Conservation (phyloP, 2,888 invertebrate genomes). For the Miltochrista miniata region DNA sequence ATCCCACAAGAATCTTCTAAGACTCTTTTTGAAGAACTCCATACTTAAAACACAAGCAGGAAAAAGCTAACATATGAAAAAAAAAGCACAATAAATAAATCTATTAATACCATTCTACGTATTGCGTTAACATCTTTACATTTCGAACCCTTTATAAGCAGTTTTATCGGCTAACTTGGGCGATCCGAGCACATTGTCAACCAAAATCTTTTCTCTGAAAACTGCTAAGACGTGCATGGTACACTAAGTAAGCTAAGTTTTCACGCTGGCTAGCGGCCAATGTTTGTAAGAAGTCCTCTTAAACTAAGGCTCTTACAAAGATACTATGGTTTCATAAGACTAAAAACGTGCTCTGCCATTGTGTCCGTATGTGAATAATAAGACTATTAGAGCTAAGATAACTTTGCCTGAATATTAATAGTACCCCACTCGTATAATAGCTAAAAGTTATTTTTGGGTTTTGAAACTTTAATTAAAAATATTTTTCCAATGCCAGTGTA, state of each 20-base stretch:
- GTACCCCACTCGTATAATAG: no score
- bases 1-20: no score
- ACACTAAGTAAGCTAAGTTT: slow-evolving; percentile 58
- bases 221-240: slow-evolving; percentile 56
- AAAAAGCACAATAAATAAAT: no score
- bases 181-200: slow-evolving; percentile 22
- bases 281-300: slow-evolving; percentile 61
- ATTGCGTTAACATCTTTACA: background rate
- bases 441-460: no score
- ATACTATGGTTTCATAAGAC: slow-evolving; percentile 52
- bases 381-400: no score
- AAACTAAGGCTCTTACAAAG: slow-evolving; percentile 28
- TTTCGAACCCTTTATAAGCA: slow-evolving; percentile 1
- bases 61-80: no score
- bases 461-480: no score
- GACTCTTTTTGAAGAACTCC: no score
- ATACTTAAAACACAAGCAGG: no score
- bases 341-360: slow-evolving; percentile 36
- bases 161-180: slow-evolving; percentile 10
- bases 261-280: slow-evolving; percentile 61
- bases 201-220: slow-evolving; percentile 49
- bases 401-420: no score
- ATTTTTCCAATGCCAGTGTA: no score
- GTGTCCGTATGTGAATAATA: slow-evolving; percentile 33
- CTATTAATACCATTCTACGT: no score